Evolutionary conservation across 2,113 vertebrate genomes (phyloP), one percentile per base, ranked within the genome.

Genomic region (Oriolus oriolus): DNA sequence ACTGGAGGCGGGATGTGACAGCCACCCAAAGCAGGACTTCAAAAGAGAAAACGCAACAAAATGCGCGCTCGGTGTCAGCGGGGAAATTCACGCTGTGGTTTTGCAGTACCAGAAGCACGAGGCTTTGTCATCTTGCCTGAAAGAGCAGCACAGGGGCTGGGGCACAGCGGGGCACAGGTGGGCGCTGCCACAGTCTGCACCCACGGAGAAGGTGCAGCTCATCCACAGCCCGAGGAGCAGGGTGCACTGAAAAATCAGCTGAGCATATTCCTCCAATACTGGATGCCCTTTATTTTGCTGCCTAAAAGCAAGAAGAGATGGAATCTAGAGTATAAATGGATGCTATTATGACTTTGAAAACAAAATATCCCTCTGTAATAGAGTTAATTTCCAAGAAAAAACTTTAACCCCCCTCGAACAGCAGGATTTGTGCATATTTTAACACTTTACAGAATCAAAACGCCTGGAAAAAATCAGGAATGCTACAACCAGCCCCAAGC

Each of bases 21-120:
- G 64, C 84, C 81, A 41, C 5, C 73, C 96, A 94, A 53, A 57
- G 87, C 65, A 18, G 60, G 73, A 24, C 66, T 88, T 12, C 13
- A 7, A 39, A 53, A 22, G 61, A 80, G 45, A 69, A 85, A 90
- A 69, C 0, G 3, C n/a, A 8, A 61, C 76, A 14, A 9, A 91
- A 73, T 2, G 16, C 0, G 4, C 0, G 1, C 54, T 64, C 1
- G 52, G 65, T 17, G 83, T 64, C 60, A 9, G 0, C 0, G 1
- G 75, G 82, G 60, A 24, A 26, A 74, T 75, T 50, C 3, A 8
- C 1, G 59, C 9, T 0, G 5, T 0, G 7, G 74, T 50, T 96
- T n/a, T 13, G 33, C 24, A 28, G 63, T 0, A 8, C 24, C 69
- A 84, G 44, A 44, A 42, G 54, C 20, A 13, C 39, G 12, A 30